Evolutionary conservation across 2,888 invertebrate genomes (phyloP).

Genomic region (Cheilosia grossa): DNA sequence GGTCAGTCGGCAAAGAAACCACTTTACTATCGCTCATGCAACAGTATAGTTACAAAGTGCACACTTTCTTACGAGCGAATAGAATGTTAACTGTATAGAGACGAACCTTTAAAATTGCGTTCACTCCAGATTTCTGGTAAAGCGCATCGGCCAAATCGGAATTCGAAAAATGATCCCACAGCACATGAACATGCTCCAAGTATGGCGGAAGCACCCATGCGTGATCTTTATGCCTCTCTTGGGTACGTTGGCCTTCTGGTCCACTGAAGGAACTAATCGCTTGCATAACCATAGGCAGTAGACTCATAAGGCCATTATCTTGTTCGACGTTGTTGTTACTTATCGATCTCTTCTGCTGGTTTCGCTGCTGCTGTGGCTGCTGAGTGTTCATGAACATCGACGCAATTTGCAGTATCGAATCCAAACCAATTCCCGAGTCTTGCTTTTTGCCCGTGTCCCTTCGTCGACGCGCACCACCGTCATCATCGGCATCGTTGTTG

Average conservation of each 20-base stretch:
- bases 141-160: slow-evolving; percentile 90
- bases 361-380: slow-evolving; percentile 80
- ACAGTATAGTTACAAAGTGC: background rate
- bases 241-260: slow-evolving; percentile 86
- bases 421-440: slow-evolving; percentile 84
- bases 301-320: slow-evolving; percentile 83
- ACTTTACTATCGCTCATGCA: background rate
- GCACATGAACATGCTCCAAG: slow-evolving; percentile 87
- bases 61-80: slow-evolving; percentile 1
- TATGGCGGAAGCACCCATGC: slow-evolving; percentile 89
- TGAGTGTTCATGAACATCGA: slow-evolving; percentile 84
- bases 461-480: slow-evolving; percentile 70
- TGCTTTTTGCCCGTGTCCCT: slow-evolving; percentile 71
- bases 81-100: background rate
- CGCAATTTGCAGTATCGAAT: slow-evolving; percentile 85
- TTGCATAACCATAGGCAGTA: slow-evolving; percentile 88
- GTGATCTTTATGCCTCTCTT: slow-evolving; percentile 88
- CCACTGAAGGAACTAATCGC: slow-evolving; percentile 86
- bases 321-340: slow-evolving; percentile 75
- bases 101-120: slow-evolving; percentile 86
- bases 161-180: slow-evolving; percentile 91
- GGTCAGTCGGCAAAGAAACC: slow-evolving; percentile 25
- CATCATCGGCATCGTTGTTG: slow-evolving; percentile 77
- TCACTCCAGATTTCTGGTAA: slow-evolving; percentile 89
- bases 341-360: slow-evolving; percentile 78